Evolutionary conservation across 1,140 invertebrate species (phyloP), one percentile per base, ranked within the genome.

Genomic region (Micrasema longulum): DNA sequence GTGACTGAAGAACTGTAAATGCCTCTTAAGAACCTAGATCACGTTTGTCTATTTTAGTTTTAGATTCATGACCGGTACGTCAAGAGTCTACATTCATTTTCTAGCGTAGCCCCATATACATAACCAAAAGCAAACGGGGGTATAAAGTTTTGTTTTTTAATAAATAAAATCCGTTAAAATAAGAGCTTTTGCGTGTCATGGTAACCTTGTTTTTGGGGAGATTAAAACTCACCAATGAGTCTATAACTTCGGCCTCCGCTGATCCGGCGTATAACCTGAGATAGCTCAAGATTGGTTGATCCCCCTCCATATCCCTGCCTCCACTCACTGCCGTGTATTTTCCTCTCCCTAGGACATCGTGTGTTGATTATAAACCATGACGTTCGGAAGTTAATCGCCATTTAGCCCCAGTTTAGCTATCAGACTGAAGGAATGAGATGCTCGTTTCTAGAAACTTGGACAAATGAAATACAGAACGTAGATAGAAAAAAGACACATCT

Each of bases 241-340:
- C 55, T 38, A 60, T 60, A 60, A 38, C 55, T 60, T 60, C 41
- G 36, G 55, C 16, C 55, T 60, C 55, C 55, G 35, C 55, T 60
- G 55, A 60, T 60, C 36, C 55, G 55, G 55, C 55, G 18, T 22
- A 60, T 60, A 60, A 60, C 55, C 55, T 60, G 55, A 60, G 55
- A 60, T 60, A 31, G 55, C 55, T 60, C 55, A 60, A 60, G 55
- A 60, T 60, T 60, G 55, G 55, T 22, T 60, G 9, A 60, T 60
- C 10, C 16, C 47, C n/a, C 47, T 18, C 10, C 7, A 22, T 3
- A 14, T 48, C 18, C 14, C 35, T 20, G 23, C 9, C 12, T 35
- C 10, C 22, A 14, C 12, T 31, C n/a, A 12, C 11, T 14, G 23
- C 26, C 11, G n/a, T n/a, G n/a, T n/a, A 4, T 4, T 1, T 23